Evolutionary conservation across 1,140 invertebrate species (phyloP), one percentile per base, ranked within the genome.

Genomic region (Caenorhabditis latens): DNA sequence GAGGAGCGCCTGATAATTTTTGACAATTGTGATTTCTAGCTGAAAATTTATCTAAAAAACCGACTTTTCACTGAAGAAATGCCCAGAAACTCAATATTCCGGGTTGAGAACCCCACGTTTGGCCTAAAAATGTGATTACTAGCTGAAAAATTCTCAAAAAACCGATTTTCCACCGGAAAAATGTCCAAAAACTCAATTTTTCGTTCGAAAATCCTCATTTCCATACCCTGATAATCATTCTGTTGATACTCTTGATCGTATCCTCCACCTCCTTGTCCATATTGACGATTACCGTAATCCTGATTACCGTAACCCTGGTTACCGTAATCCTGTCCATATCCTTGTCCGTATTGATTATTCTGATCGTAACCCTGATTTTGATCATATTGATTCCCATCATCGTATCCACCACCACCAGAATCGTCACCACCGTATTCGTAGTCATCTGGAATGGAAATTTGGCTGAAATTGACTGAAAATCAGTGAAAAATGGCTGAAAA

Each of bases 301-400:
- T 89, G 21, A 16, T 88, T 16, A n/a, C 82, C 83, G 16, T 48
- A 40, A 19, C 82, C 84, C 83, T 87, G 53, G 19, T 84, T 43
- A 21, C 40, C n/a, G 55, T 87, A 83, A 21, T 65, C 79, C 8
- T 84, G 16, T 46, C 21, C 57, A 16, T 43, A 16, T 42, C 63
- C 48, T 13, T 67, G n/a, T n/a, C n/a, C n/a, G n/a, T n/a, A n/a
- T n/a, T n/a, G 46, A 48, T 63, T 19, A 3, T 84, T 16, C 24
- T 83, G 46, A 65, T 83, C 75, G 32, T 87, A 40, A 55, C 21
- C 75, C 21, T 48, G 14, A 32, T 82, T 40, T 32, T 48, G 83
- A 48, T 75, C 53, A 14, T 42, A 24, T n/a, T 57, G 21, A 32
- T 32, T 32, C 2, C 32, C 32, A 57, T 24, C 61, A 6, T 85